Conservation (phyloP, 2,797 vertebrate species). For the Myotis daubentonii region DNA sequence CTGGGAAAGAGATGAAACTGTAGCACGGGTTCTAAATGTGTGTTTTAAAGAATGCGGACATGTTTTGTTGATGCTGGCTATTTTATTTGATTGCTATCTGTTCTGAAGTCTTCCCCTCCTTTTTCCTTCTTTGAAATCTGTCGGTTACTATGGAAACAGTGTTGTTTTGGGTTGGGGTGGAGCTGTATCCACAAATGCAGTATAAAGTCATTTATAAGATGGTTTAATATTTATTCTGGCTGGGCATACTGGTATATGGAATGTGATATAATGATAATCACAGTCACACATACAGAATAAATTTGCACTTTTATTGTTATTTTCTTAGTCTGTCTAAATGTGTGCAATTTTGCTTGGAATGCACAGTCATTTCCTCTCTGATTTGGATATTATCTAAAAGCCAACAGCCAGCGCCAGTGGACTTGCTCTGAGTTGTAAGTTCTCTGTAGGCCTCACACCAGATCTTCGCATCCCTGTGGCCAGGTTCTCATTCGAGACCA, state of each 20-base stretch:
- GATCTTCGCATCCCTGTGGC: not conserved
- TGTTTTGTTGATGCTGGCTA: conserved; percentile 77
- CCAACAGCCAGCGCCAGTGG: conserved; percentile 45
- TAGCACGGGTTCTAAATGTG: conserved; percentile 53
- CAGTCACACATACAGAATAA: conserved; percentile 75
- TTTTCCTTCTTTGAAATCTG: conserved; percentile 74
- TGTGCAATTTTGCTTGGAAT: conserved; percentile 70
- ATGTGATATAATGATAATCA: conserved; percentile 74
- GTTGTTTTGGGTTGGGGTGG: conserved; percentile 81
- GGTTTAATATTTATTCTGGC: conserved; percentile 81
- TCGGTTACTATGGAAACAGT: conserved; percentile 78
- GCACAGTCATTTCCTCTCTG: conserved; percentile 69
- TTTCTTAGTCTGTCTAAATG: conserved; percentile 72
- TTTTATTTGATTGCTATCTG: conserved; percentile 83
- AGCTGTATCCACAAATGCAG: conserved; percentile 74
- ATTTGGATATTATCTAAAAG: conserved; percentile 70
- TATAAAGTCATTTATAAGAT: conserved; percentile 77
- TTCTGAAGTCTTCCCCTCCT: conserved; percentile 80
- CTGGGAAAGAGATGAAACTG: conserved; percentile 67
- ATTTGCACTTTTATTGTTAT: conserved; percentile 79
- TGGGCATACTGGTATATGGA: conserved; percentile 56
- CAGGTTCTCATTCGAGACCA: not conserved
- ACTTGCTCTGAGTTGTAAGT: not conserved
- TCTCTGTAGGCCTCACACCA: not conserved
- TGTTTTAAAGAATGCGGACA: conserved; percentile 73